phyloP scores from a whole-genome alignment of 1,140 invertebrate species.

The Drosophila novamexicana region DNA sequence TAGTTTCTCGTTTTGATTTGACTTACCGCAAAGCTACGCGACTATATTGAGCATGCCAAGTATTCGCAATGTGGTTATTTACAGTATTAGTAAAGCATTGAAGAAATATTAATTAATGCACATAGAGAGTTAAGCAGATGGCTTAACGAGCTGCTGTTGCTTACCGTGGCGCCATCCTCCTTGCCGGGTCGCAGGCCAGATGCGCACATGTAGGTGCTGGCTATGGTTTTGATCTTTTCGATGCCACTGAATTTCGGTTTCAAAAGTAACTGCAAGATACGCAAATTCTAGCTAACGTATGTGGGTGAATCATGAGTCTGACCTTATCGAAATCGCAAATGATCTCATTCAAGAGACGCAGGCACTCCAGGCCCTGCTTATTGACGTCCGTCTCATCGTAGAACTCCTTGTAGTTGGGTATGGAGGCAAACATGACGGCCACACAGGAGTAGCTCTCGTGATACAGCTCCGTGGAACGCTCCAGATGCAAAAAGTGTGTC shows the following conservation, averaged over 20 bases:
- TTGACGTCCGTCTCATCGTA: slow-evolving; percentile 99
- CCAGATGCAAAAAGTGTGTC: slow-evolving; percentile 92
- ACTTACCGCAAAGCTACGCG: slow-evolving; percentile 83
- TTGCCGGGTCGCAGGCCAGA: slow-evolving; percentile 95
- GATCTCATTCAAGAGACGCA: slow-evolving; percentile 98
- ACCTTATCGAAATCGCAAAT: slow-evolving; percentile 99
- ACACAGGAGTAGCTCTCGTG: slow-evolving; percentile 97
- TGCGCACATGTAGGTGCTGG: slow-evolving; percentile 99
- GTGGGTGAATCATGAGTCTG: slow-evolving; percentile 32
- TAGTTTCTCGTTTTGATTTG: neutral
- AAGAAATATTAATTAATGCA: slow-evolving; percentile 58
- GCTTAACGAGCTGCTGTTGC: slow-evolving; percentile 38
- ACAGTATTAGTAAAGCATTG: slow-evolving; percentile 70
- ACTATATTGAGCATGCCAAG: slow-evolving; percentile 52
- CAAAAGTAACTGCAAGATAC: slow-evolving; percentile 88
- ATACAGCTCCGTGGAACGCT: slow-evolving; percentile 91
- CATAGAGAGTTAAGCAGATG: slow-evolving; percentile 11
- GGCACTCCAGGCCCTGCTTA: slow-evolving; percentile 97
- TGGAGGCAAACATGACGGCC: slow-evolving; percentile 98
- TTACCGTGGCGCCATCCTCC: slow-evolving; percentile 89
- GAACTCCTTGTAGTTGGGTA: slow-evolving; percentile 99
- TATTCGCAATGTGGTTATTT: slow-evolving; percentile 51
- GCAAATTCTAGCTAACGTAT: no score
- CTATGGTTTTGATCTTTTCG: slow-evolving; percentile 99
- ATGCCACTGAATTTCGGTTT: slow-evolving; percentile 98